Percentiles rank a stretch among this genome's conserved stretches.
These are phyloP conservation scores for Trachops cirrhosus DNA, from an alignment of 2,797 vertebrate genomes.

Conservation along the genomic window DNA sequence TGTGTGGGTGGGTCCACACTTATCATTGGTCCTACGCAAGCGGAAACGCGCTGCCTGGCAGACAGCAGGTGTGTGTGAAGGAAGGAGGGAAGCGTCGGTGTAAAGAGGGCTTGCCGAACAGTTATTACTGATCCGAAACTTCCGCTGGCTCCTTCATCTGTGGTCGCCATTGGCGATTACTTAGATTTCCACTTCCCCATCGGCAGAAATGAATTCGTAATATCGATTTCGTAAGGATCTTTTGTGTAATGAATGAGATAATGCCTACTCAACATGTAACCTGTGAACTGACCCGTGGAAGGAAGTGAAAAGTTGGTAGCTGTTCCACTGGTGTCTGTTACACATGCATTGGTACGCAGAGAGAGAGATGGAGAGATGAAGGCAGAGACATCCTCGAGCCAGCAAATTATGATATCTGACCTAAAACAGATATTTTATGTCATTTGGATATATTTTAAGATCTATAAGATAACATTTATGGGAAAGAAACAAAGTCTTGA, in stretches of 20 bases:
- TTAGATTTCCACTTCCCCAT: background rate
- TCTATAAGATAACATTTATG: background rate
- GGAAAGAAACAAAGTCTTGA: background rate
- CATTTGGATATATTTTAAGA: background rate
- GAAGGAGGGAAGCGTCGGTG: accelerated
- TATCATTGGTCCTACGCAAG: background rate
- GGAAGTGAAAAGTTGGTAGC: background rate
- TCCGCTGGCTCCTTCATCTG: background rate
- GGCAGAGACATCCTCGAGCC: background rate
- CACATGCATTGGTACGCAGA: accelerated
- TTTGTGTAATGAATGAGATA: background rate
- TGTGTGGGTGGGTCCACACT: background rate
- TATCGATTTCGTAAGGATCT: background rate
- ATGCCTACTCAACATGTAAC: background rate
- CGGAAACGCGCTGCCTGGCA: background rate
- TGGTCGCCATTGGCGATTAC: background rate
- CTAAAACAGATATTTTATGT: background rate
- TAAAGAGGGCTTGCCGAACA: background rate
- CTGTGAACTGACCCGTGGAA: background rate
- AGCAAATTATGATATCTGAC: background rate
- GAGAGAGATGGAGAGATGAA: background rate
- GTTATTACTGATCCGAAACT: background rate
- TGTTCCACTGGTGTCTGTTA: background rate
- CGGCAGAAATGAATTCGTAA: background rate
- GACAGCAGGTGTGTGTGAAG: background rate